These are phyloP conservation scores for Antennarius maculatus DNA, from an alignment of 2,797 vertebrate genomes.

Conservation along the genomic window DNA sequence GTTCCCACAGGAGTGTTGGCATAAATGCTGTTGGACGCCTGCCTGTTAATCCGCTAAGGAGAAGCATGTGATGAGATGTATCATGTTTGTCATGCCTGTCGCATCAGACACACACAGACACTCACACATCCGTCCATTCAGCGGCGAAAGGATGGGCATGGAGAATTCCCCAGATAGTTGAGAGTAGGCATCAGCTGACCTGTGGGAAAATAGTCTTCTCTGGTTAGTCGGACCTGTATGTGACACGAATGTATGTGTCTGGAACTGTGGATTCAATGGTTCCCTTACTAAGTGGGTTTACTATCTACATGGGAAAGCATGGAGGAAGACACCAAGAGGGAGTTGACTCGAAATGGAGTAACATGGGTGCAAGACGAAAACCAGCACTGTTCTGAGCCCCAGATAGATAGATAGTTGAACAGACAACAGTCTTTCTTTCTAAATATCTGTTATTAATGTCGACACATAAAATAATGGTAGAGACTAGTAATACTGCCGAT, in stretches of 20 bases:
- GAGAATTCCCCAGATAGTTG: slow-evolving; percentile 42
- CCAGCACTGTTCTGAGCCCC: slow-evolving; percentile 37
- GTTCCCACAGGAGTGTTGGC: slow-evolving; percentile 71
- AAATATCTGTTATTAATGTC: slow-evolving; percentile 19
- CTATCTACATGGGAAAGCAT: slow-evolving; percentile 9
- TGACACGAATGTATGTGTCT: slow-evolving; percentile 12
- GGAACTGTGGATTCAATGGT: slow-evolving; percentile 3
- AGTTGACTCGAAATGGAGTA: slow-evolving; percentile 30
- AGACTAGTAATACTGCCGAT: slow-evolving; percentile 44
- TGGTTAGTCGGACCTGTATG: slow-evolving; percentile 34
- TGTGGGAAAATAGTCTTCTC: slow-evolving; percentile 61
- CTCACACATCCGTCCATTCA: slow-evolving; percentile 46
- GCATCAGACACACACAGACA: slow-evolving; percentile 68
- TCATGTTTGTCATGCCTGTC: slow-evolving; percentile 75
- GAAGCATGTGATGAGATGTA: slow-evolving; percentile 81
- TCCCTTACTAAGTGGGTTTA: slow-evolving; percentile 22
- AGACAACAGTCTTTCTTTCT: slow-evolving; percentile 28
- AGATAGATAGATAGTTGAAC: slow-evolving; percentile 5
- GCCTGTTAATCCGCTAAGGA: slow-evolving; percentile 78
- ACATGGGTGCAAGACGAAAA: neutral
- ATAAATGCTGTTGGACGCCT: slow-evolving; percentile 69
- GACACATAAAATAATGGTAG: neutral
- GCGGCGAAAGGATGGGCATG: slow-evolving; percentile 27
- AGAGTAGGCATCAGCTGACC: slow-evolving; percentile 58
- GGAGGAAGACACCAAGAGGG: slow-evolving; percentile 21